Percentiles rank a stretch among this genome's conserved stretches.
Conservation (phyloP, 2,888 invertebrate species). For the Caenorhabditis sp. region DNA sequence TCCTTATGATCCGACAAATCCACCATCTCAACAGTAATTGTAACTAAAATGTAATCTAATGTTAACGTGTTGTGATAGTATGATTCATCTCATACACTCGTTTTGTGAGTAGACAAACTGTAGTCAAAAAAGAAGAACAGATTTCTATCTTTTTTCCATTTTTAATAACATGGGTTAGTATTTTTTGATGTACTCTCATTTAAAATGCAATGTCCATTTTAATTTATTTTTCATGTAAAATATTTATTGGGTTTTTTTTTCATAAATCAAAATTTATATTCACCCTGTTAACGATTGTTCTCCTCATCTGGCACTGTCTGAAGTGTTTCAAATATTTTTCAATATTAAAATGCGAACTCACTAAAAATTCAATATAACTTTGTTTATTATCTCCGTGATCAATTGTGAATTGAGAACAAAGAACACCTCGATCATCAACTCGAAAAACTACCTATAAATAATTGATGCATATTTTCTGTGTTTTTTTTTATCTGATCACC, state of each 20-base stretch:
- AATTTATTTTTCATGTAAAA: constrained; percentile 4
- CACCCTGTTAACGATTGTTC: background rate
- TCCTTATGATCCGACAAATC: constrained; percentile 18
- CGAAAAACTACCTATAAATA: constrained; percentile 23
- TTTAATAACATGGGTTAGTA: background rate
- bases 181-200: background rate
- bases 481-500: constrained; percentile 1
- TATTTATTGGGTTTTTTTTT: constrained; percentile 11
- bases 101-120: background rate
- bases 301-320: constrained; percentile 25
- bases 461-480: background rate
- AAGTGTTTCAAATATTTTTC: background rate
- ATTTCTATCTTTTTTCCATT: background rate
- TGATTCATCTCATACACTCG: background rate
- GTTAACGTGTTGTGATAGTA: constrained; percentile 13
- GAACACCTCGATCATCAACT: constrained; percentile 41
- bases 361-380: constrained; percentile 43
- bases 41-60: background rate
- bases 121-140: constrained; percentile 1
- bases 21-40: constrained; percentile 7
- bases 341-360: constrained; percentile 2
- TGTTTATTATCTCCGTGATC: constrained; percentile 31
- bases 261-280: constrained; percentile 2
- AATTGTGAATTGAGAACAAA: constrained; percentile 41
- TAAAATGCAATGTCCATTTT: background rate